Evolutionary conservation across 1,140 invertebrate species (phyloP), one percentile per base, ranked within the genome.

Genomic region (Danaus melanippus): DNA sequence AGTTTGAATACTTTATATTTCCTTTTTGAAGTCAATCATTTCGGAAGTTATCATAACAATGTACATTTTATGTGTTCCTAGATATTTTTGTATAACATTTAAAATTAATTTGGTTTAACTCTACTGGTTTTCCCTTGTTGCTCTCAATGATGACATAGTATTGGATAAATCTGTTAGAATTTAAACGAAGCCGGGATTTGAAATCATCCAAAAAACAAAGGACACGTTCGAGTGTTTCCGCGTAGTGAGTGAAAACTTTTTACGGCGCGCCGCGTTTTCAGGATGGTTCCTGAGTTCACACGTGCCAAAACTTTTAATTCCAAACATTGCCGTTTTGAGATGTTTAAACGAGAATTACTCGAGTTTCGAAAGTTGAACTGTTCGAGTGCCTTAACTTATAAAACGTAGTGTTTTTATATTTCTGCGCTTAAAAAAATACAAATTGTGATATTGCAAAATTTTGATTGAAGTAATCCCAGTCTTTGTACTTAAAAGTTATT

Each of bases 271-370:
- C 52, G 52, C 53, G 39, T 55, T 55, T 17, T 32, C 40, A 12
- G 46, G 40, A 55, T 42, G 40, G 10, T 43, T 48, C 51, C 21
- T 32, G 51, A 53, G 21, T 46, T 46, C 53, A 55, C 53, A 55
- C 53, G 46, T 55, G 53, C 53, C 46, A 40, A 48, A 55, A 55
- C 53, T 55, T 55, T 49, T 49, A 55, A 55, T 55, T 48, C 46
- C 15, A 5, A 55, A 55, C 46, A 55, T 12, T 32, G 41, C 12
- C 40, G 46, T 55, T 55, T 48, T 43, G 46, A 55, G 53, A 55
- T 55, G 53, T 44, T 32, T 55, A 43, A 55, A 48, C 46, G 53
- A 32, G 53, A 48, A 48, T 49, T 46, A 54, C 12, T 54, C 10
- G 39, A 54, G 41, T 48, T 48, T 55, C 12, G 10, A 42, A 42